These are phyloP conservation scores for Phyllotreta striolata DNA, from an alignment of 2,888 invertebrate species.

Conservation along the genomic window DNA sequence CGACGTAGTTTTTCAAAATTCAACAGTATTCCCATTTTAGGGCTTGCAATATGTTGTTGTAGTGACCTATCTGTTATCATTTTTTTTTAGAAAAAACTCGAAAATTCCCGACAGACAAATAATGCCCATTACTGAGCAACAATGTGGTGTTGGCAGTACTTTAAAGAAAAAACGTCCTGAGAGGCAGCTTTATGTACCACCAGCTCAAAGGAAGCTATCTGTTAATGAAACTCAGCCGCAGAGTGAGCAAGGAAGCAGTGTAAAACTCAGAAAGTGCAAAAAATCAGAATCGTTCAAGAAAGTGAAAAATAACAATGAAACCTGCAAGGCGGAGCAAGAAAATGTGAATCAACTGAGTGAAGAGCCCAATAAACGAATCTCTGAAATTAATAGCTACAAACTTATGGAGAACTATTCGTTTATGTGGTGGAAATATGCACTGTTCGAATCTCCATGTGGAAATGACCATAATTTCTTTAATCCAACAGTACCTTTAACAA, in stretches of 20 bases:
- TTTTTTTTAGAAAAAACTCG: slow-evolving; percentile 33
- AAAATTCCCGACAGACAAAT: slow-evolving; percentile 31
- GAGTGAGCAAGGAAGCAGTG: slow-evolving; percentile 21
- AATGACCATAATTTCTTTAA: neutral
- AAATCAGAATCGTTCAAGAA: slow-evolving; percentile 20
- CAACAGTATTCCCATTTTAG: neutral
- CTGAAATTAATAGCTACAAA: slow-evolving; percentile 6
- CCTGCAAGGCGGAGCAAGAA: slow-evolving; percentile 12
- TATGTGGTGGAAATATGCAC: slow-evolving; percentile 34
- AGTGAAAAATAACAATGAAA: slow-evolving; percentile 16
- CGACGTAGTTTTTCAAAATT: neutral
- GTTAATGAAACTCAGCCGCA: slow-evolving; percentile 31
- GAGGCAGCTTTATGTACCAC: slow-evolving; percentile 58
- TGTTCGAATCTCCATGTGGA: slow-evolving; percentile 17
- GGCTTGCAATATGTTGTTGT: neutral
- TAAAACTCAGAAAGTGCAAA: slow-evolving; percentile 27
- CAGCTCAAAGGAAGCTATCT: slow-evolving; percentile 53
- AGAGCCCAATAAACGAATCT: slow-evolving; percentile 2
- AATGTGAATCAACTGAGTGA: slow-evolving; percentile 4
- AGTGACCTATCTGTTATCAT: neutral
- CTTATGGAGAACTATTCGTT: slow-evolving; percentile 13
- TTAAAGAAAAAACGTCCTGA: slow-evolving; percentile 54
- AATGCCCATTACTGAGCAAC: slow-evolving; percentile 38
- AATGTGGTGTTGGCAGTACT: slow-evolving; percentile 32
- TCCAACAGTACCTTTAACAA: slow-evolving; percentile 14